Conservation (phyloP, 2,113 vertebrate genomes). For the Neogale vison region DNA sequence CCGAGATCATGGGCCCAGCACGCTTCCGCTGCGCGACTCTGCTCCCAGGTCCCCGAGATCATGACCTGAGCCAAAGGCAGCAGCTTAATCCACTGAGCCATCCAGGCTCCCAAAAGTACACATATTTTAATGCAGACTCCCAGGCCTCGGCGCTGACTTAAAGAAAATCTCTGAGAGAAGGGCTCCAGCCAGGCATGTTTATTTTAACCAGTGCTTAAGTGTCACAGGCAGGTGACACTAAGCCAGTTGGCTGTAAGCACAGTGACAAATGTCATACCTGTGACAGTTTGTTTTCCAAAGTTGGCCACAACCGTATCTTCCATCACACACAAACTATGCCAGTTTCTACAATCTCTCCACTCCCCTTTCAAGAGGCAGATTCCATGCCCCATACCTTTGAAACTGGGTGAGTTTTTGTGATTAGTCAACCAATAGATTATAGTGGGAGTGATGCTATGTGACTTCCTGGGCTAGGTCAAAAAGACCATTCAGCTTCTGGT, state of each 20-base stretch:
- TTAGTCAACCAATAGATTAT: background rate
- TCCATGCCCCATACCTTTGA: background rate
- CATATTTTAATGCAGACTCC: background rate
- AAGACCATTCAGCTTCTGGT: background rate
- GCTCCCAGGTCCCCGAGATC: no score
- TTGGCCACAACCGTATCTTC: background rate
- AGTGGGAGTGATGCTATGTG: background rate
- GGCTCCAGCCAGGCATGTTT: background rate
- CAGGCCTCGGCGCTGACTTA: background rate
- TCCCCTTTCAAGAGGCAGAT: background rate
- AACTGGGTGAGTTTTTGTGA: slow-evolving; percentile 15
- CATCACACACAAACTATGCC: background rate
- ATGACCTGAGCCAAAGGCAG: no score
- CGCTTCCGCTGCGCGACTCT: no score
- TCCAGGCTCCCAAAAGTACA: background rate
- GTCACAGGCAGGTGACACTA: background rate
- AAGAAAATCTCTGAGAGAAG: background rate
- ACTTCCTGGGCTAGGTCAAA: slow-evolving; percentile 13
- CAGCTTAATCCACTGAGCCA: no score
- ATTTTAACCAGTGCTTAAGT: background rate
- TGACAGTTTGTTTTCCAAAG: background rate
- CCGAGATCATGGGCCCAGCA: no score
- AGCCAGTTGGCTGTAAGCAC: background rate
- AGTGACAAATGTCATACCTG: background rate
- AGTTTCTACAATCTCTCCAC: background rate